Percentiles rank a stretch among this genome's conserved stretches.
Evolutionary conservation across 2,797 vertebrate species (phyloP).

Genomic region (Staurois parvus): DNA sequence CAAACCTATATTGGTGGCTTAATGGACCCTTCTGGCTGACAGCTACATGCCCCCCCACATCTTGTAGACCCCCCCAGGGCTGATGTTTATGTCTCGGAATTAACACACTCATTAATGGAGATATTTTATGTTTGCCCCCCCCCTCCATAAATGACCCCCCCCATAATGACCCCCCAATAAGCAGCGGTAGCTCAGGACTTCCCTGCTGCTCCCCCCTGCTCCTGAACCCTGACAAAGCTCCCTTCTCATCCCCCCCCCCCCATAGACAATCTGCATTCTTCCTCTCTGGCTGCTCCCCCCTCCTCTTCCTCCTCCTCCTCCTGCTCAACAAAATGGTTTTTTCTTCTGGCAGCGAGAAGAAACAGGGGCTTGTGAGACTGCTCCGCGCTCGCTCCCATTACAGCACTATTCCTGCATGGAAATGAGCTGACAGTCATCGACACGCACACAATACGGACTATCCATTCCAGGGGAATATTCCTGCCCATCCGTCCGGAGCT

Average conservation of each 20-base stretch:
- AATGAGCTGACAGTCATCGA: neutral
- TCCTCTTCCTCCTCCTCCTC: slow-evolving; percentile 12
- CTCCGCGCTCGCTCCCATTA: slow-evolving; percentile 8
- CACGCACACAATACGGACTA: too few species aligned
- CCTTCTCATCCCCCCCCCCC: slow-evolving; percentile 27
- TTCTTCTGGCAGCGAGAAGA: slow-evolving; percentile 24
- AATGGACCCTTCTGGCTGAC: neutral
- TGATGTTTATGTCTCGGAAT: neutral
- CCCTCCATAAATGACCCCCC: neutral
- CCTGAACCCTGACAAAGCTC: slow-evolving; percentile 28
- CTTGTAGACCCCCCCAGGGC: neutral
- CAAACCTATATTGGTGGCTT: neutral
- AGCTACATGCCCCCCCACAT: neutral
- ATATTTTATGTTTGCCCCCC: neutral
- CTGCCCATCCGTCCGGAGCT: neutral
- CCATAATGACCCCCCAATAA: neutral
- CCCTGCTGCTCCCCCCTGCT: slow-evolving; percentile 16
- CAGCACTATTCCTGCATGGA: neutral
- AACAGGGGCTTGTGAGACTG: slow-evolving; percentile 13
- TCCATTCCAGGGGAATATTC: neutral
- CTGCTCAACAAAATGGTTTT: slow-evolving; percentile 48
- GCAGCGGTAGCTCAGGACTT: slow-evolving; percentile 11
- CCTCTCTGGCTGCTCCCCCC: slow-evolving; percentile 2
- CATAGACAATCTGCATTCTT: slow-evolving; percentile 38
- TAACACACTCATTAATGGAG: too few species aligned